Evolutionary conservation across 2,797 vertebrate genomes (phyloP).

Genomic region (Anniella stebbinsi): DNA sequence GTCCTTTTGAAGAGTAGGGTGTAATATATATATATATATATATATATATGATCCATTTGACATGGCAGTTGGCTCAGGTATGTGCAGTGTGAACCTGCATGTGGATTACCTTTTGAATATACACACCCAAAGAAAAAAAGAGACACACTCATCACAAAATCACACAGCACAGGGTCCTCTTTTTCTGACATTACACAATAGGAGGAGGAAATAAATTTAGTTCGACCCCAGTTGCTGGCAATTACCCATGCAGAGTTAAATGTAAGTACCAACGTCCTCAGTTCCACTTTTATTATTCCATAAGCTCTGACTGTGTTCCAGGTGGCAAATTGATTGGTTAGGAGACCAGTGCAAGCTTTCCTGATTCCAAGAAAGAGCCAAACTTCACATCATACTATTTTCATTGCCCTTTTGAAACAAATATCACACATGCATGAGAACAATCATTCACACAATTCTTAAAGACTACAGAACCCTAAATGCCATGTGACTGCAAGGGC

Average conservation of each 20-base stretch:
- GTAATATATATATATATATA: too few species aligned
- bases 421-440: too few species aligned
- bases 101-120: background rate
- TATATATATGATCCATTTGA: background rate
- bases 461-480: background rate
- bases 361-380: background rate
- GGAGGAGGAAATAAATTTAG: background rate
- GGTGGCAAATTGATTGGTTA: background rate
- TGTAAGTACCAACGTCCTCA: background rate
- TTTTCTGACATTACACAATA: background rate
- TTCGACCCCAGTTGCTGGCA: background rate
- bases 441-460: background rate
- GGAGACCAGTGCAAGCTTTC: background rate
- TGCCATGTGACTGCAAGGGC: background rate
- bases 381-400: too few species aligned
- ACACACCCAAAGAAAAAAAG: background rate
- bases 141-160: background rate
- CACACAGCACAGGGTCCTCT: background rate
- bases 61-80: background rate
- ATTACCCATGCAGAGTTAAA: background rate
- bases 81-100: background rate
- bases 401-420: too few species aligned
- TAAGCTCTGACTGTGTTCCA: background rate
- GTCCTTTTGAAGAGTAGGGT: background rate
- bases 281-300: background rate